phyloP scores from a whole-genome alignment of 1,140 invertebrate species.

The Nixonia krombeini region DNA sequence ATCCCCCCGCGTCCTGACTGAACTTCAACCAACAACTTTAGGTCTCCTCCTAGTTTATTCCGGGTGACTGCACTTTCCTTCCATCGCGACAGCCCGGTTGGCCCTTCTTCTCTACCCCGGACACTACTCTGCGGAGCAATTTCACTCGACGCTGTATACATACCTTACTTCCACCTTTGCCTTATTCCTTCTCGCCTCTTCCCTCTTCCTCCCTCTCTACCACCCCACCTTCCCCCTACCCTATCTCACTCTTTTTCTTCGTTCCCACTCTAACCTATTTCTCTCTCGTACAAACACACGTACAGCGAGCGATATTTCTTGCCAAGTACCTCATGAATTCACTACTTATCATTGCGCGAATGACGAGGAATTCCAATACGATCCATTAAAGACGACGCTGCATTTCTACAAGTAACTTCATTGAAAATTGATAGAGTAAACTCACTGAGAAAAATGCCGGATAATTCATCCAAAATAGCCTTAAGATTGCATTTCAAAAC shows the following conservation, averaged over 20 bases:
- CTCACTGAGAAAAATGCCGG: too few species aligned
- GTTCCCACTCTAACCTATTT: too few species aligned
- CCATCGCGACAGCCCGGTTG: slow-evolving; percentile 59
- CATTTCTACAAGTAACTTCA: too few species aligned
- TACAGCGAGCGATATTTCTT: slow-evolving; percentile 38
- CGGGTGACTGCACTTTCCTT: slow-evolving; percentile 71
- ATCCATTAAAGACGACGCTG: too few species aligned
- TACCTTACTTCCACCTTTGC: slow-evolving; percentile 46
- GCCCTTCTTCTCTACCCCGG: slow-evolving; percentile 47
- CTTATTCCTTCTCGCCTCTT: slow-evolving; percentile 28
- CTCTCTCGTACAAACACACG: too few species aligned
- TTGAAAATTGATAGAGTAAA: too few species aligned
- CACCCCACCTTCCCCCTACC: too few species aligned
- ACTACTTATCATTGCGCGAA: slow-evolving; percentile 6
- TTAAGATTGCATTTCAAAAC: too few species aligned
- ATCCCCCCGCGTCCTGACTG: slow-evolving; percentile 52
- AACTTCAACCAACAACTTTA: slow-evolving; percentile 71
- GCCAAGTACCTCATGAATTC: slow-evolving; percentile 25
- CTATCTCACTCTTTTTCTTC: too few species aligned
- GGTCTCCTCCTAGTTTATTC: slow-evolving; percentile 71
- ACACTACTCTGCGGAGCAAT: slow-evolving; percentile 56
- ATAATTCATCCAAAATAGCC: too few species aligned
- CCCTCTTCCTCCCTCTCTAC: slow-evolving; percentile 34
- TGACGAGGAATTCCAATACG: slow-evolving; percentile 2
- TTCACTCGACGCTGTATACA: slow-evolving; percentile 52